Conservation (phyloP, 2,113 vertebrate species). For the Nothoprocta pentlandii region DNA sequence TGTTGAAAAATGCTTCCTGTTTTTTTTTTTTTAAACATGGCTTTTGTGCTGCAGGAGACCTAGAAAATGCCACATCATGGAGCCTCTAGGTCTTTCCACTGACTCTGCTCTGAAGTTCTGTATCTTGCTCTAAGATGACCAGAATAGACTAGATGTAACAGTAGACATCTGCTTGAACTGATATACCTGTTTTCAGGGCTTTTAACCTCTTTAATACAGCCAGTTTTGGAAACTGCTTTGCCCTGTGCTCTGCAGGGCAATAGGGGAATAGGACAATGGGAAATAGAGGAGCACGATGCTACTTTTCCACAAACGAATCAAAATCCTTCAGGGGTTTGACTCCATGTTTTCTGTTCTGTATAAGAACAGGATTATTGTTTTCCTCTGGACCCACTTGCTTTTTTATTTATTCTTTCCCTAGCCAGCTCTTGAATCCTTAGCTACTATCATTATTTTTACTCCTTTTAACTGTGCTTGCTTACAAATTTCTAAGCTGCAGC, state of each 20-base stretch:
- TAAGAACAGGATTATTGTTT: background rate
- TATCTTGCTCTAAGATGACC: background rate
- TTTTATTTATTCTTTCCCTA: background rate
- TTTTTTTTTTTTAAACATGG: background rate
- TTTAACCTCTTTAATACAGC: background rate
- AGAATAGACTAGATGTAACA: background rate
- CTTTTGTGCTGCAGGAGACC: background rate
- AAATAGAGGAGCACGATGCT: background rate
- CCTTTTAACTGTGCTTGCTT: background rate
- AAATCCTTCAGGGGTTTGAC: background rate
- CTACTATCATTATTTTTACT: background rate
- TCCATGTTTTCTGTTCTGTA: background rate
- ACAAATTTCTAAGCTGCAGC: background rate
- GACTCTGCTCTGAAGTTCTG: background rate
- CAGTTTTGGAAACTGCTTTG: background rate
- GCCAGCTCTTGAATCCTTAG: background rate
- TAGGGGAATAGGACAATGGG: background rate
- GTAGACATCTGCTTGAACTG: background rate
- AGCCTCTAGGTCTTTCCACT: accelerated
- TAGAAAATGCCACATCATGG: background rate
- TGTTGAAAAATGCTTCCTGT: background rate
- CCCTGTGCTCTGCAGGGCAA: background rate
- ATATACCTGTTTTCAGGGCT: background rate
- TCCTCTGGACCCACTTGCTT: background rate
- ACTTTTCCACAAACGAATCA: background rate